Base-by-base conservation (phyloP, 2,797 vertebrate genomes). In the Vireo griseus region DNA sequence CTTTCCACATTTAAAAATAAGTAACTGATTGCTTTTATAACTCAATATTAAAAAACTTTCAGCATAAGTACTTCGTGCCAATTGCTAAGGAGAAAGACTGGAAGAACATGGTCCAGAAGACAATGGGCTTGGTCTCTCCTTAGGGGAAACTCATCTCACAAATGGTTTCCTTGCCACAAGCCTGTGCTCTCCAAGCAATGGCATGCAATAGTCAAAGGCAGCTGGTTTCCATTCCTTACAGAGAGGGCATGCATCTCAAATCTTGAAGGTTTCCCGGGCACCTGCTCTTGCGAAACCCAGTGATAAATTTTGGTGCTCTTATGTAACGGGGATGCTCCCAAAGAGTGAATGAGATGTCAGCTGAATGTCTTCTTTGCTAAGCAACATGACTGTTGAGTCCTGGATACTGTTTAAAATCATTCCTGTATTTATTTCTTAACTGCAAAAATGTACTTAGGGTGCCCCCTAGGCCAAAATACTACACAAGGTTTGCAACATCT, bases 381-480 rank as follows among this genome's bases (percentile, higher is more conserved):
- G 45, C 5, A 80, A 24, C 2, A 2, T 4, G 11, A 50, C 14
- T 57, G 5, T 48, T 89, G 1, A 1, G 19, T 54, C 31, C 52
- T 37, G 10, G 35, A 50, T 51, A 69, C 35, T 5, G 35, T 88
- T 92, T 69, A 29, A 86, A 90, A 48, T 45, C 2, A 39, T 88
- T 73, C 31, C 35, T 85, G 12, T 52, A 73, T 69, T 88, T 92
- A 37, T 67, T 78, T 87, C 19, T 84, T 62, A 69, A 50, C 58
- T 62, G 35, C 33, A 96, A 93, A 93, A 92, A 86, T 81, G 85
- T 93, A 96, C 85, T 74, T 96, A 95, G 95, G 87, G 91, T 97
- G 96, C 94, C 94, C 95, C 76, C 95, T 96, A 97, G 92, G 72
- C 85, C 91, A 96, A 93, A 91, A 92, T 33, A 35, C 45, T 78